Base-by-base conservation (phyloP, 1,140 invertebrate species). In the Cydia amplana region DNA sequence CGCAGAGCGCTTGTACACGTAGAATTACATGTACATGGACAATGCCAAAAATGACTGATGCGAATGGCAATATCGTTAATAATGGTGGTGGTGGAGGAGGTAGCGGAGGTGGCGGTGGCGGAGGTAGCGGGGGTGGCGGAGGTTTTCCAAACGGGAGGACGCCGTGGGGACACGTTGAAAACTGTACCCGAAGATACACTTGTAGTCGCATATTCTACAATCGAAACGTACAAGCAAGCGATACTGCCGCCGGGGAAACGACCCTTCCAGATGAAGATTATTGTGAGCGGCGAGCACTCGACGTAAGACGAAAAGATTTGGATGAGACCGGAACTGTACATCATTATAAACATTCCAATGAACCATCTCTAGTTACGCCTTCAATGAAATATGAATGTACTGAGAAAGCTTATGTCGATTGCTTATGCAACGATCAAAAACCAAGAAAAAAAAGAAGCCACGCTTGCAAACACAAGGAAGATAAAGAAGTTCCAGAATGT, bases 11-110 rank as follows among this genome's bases (percentile, higher is more conserved):
- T 23, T 92, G 91, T 63, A 91, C 89, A 5, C 82, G 91, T 25
- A 89, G 87, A 79, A 75, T 92, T 67, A 92, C 91, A 10, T 92
- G 91, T 78, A 92, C 91, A 1, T 92, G 91, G 91, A 91, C 91
- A 20, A 82, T 82, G 74, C 77, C 82, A 40, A 82, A 78, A 23
- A 64, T 82, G 49, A 85, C 80, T 40, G 82, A 83, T 74, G 78
- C 75, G 65, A 82, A 82, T 63, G 84, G 83, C 1, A 84, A 78
- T 25, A 43, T 83, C 12, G 80, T 84, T 73, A 55, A 64, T 14
- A 77, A 76, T 46, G 75, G 43, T 20, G 77, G 74, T 64, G 74
- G 74, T 40, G 76, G 82, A 12, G 70, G 36, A 18, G 72, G 18
- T 5, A 28, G 18, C 14, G 28, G 14, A 25, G 75, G 74, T 46